phyloP scores from a whole-genome alignment of 2,113 vertebrate species.

The Pedetes capensis region DNA sequence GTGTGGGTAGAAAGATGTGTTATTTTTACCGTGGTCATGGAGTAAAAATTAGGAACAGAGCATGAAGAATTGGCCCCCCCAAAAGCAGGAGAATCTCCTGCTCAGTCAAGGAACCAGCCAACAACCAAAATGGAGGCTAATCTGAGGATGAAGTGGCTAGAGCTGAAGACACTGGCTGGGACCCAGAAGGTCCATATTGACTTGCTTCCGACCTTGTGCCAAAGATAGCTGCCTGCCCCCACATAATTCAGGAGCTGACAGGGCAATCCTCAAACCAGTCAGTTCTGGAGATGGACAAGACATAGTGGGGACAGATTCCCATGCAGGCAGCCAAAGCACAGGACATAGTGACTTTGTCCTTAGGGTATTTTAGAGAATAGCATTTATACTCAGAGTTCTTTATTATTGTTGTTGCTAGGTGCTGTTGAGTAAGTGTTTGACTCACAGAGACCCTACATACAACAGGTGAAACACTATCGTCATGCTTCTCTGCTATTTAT shows the following conservation, averaged over 20 bases:
- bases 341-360: not conserved
- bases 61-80: not conserved
- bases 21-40: not conserved
- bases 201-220: not conserved
- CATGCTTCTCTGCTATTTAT: too few relatives aligned
- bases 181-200: not conserved
- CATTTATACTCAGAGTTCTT: not conserved
- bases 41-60: not conserved
- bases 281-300: not conserved
- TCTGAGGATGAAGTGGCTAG: not conserved
- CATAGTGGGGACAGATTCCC: not conserved
- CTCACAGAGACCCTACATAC: too few relatives aligned
- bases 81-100: not conserved
- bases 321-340: not conserved
- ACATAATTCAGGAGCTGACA: not conserved
- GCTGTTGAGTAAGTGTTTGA: too few relatives aligned
- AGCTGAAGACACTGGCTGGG: not conserved
- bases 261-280: not conserved
- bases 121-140: not conserved
- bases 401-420: too few relatives aligned
- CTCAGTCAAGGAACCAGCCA: not conserved
- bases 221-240: not conserved
- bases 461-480: too few relatives aligned
- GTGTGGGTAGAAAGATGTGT: not conserved
- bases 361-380: not conserved